Conservation (phyloP, 2,113 vertebrate genomes). For the Erythrolamprus reginae region DNA sequence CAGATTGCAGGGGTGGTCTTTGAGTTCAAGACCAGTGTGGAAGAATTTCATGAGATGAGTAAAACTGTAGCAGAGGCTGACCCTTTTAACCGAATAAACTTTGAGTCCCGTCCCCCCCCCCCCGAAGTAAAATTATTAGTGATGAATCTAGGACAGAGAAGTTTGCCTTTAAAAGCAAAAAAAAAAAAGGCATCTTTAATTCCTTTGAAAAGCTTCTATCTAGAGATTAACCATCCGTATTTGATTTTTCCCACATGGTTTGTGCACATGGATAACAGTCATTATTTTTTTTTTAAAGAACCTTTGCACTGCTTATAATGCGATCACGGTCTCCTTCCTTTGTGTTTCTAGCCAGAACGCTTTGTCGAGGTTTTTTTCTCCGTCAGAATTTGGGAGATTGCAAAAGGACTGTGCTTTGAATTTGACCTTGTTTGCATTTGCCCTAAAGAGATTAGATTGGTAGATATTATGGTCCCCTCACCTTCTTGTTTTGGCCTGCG, state of each 20-base stretch:
- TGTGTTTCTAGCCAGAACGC: conserved; percentile 8
- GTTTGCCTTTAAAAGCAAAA: neutral
- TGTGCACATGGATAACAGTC: neutral
- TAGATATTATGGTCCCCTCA: neutral
- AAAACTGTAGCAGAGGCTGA: neutral
- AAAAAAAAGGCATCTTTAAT: neutral
- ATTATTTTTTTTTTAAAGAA: too few species aligned
- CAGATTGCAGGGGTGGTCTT: too few species aligned
- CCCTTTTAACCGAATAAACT: neutral
- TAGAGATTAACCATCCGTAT: neutral
- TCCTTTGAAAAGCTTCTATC: neutral
- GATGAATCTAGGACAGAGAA: neutral
- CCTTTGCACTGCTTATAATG: neutral
- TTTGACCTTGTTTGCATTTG: neutral
- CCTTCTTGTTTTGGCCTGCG: neutral
- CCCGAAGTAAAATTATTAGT: neutral
- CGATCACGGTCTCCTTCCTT: neutral
- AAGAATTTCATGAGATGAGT: neutral
- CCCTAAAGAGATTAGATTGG: neutral
- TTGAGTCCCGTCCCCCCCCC: neutral
- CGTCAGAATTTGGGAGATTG: conserved; percentile 6
- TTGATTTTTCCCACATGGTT: neutral
- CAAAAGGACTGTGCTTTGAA: conserved; percentile 32
- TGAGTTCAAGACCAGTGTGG: neutral
- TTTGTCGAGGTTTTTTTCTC: neutral